Conservation (phyloP, 2,113 vertebrate species). For the Trachemys scripta region DNA sequence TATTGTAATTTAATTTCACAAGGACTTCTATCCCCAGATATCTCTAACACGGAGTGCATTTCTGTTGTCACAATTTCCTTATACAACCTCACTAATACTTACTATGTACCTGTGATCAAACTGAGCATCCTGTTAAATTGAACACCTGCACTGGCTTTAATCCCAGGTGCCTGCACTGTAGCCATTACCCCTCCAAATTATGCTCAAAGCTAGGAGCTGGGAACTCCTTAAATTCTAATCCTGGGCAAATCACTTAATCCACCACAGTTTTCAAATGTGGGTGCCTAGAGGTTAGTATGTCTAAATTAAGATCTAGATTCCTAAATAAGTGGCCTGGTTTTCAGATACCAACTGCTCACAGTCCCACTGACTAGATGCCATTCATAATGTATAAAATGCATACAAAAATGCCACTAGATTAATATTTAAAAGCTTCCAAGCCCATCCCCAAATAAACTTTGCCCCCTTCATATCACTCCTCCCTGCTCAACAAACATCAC, state of each 20-base stretch:
- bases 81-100: constrained; percentile 20
- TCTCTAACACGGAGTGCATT: constrained; percentile 1
- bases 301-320: not conserved
- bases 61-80: constrained; percentile 17
- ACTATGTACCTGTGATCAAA: constrained; percentile 46
- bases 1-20: not conserved
- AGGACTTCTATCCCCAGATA: not conserved
- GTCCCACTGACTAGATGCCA: not conserved
- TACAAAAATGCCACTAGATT: not conserved
- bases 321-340: not conserved
- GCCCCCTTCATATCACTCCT: not conserved
- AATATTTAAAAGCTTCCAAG: not conserved
- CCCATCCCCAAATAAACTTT: not conserved
- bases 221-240: not conserved
- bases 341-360: not conserved
- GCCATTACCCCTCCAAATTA: constrained; percentile 22
- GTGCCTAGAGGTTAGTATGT: not conserved
- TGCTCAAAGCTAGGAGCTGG: constrained; percentile 44
- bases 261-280: not conserved
- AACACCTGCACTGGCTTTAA: constrained; percentile 44
- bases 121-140: constrained; percentile 41
- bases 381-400: not conserved
- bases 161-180: constrained; percentile 19
- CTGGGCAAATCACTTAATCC: not conserved
- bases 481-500: not conserved